Base-by-base conservation (phyloP, 2,113 vertebrate genomes). In the Stegostoma tigrinum region DNA sequence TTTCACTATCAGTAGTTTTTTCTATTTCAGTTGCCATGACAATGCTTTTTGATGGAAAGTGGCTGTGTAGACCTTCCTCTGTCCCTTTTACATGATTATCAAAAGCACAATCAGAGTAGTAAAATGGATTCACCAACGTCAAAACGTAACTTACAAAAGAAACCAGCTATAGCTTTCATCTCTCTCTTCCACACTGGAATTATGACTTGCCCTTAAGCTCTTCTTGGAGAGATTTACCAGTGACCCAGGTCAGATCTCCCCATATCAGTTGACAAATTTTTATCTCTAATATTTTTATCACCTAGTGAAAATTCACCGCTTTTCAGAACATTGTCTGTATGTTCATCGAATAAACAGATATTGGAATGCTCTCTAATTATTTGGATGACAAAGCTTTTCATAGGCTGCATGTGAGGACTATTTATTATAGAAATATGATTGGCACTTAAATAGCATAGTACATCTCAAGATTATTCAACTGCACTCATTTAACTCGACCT, bases 221-320 rank as follows among this genome's bases (percentile, higher is more conserved):
- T 97, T 97, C 97, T 98, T 97, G 68, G 97, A 97, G 97, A 98
- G 98, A 98, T 98, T 98, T 98, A 98, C 98, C 97, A 96, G 96
- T 98, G 98, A 98, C 98, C 98, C 97, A 96, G 98, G 98, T 98
- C 97, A 97, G 96, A 97, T 97, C 97, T 98, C 98, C 98, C 97
- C 97, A 95, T 95, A 98, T 96, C 97, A 97, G 97, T 97, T 98
- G 98, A 98, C 97, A 98, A 97, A 98, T 98, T 98, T 95, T 98
- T 98, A 98, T 97, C 97, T 97, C 97, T 97, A 98, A 98, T 98
- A 98, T 98, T 98, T 97, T 95, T 95, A 95, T 70, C 94, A 95
- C 94, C 66, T 52, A 70, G 66, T 72, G 94, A 95, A 72, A 45
- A 72, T 72, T 95, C 94, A 97, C 98, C 97, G 98, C 97, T 98